phyloP scores from a whole-genome alignment of 2,888 invertebrate species.

The Ernsta delagoae region DNA sequence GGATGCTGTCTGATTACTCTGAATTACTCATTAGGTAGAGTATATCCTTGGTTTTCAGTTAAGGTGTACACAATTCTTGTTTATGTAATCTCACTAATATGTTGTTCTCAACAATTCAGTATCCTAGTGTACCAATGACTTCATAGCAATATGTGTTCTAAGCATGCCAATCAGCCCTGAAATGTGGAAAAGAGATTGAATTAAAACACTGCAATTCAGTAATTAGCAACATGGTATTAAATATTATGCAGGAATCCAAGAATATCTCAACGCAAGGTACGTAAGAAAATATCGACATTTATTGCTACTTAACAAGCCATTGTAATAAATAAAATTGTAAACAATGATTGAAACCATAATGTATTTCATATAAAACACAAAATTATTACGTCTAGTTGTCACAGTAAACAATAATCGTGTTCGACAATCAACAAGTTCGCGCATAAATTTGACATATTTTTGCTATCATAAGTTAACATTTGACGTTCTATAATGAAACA shows the following conservation, averaged over 20 bases:
- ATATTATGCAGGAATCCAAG: slow-evolving; percentile 34
- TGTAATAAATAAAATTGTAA: slow-evolving; percentile 13
- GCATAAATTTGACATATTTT: slow-evolving; percentile 64
- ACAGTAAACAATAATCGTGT: slow-evolving; percentile 74
- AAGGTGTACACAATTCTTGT: slow-evolving; percentile 9
- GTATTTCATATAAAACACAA: slow-evolving; percentile 50
- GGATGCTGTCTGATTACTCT: no score
- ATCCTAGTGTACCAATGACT: slow-evolving; percentile 52
- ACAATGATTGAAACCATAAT: neutral
- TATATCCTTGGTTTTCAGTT: neutral
- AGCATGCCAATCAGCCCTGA: slow-evolving; percentile 67
- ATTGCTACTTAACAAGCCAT: neutral
- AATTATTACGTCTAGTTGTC: slow-evolving; percentile 58
- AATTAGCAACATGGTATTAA: slow-evolving; percentile 50
- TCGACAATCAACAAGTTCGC: slow-evolving; percentile 69
- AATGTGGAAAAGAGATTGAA: slow-evolving; percentile 54
- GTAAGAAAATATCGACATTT: slow-evolving; percentile 5
- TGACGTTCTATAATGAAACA: slow-evolving; percentile 41
- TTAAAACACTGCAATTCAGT: slow-evolving; percentile 41
- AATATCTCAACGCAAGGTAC: neutral
- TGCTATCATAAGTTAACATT: slow-evolving; percentile 42
- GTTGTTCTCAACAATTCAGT: slow-evolving; percentile 49
- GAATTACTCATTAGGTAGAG: no score
- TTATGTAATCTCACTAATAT: slow-evolving; percentile 8
- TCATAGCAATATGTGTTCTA: slow-evolving; percentile 53